Percentiles rank a stretch among this genome's conserved stretches.
Evolutionary conservation across 2,888 invertebrate species (phyloP).

Genomic region (Lottia scabra): DNA sequence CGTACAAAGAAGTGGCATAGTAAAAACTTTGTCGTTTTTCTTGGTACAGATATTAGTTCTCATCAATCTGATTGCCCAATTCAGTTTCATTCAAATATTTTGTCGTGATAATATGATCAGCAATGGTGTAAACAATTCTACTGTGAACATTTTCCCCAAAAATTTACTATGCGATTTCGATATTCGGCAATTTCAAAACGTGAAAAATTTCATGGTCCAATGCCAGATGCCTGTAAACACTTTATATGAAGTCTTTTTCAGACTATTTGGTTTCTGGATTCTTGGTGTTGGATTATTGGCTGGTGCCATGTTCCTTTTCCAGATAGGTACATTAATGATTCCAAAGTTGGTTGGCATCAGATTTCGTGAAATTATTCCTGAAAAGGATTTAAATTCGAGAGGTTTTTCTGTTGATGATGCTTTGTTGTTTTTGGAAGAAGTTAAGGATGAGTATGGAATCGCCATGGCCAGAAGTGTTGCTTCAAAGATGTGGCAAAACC

Average conservation of each 20-base stretch:
- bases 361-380: constrained; percentile 1
- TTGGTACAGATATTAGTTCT: not conserved
- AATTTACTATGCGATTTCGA: not conserved
- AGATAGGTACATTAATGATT: not conserved
- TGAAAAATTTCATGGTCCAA: not conserved
- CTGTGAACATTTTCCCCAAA: not conserved
- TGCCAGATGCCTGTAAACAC: not conserved
- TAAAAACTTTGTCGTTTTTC: not conserved
- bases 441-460: too few species aligned
- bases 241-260: not conserved
- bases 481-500: too few species aligned
- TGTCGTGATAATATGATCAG: not conserved
- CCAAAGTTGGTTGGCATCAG: not conserved
- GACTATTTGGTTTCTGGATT: not conserved
- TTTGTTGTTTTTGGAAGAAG: not conserved
- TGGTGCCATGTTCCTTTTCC: not conserved
- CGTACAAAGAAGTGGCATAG: not conserved
- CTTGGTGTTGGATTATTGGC: not conserved
- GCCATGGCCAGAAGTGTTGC: too few species aligned
- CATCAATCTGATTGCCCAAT: not conserved
- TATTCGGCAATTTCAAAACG: not conserved
- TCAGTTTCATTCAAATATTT: not conserved
- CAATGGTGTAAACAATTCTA: not conserved
- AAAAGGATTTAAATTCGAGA: not conserved
- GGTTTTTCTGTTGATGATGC: not conserved